Conservation (phyloP, 2,888 invertebrate species). For the Perizoma flavofasciatum region DNA sequence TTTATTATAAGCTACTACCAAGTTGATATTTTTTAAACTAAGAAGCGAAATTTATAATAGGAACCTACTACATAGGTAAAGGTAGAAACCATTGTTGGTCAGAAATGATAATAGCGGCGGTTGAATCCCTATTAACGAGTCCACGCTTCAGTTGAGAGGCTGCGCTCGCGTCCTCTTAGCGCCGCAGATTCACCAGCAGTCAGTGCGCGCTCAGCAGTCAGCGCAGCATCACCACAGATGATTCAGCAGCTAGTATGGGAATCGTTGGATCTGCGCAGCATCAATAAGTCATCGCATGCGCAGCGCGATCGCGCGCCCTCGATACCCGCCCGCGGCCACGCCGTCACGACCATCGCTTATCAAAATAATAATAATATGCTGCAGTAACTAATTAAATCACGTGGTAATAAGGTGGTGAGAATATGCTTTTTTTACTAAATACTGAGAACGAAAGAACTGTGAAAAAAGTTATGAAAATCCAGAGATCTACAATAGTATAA, state of each 20-base stretch:
- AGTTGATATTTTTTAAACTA: no score
- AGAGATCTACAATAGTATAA: no score
- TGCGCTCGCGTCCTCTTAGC: not conserved
- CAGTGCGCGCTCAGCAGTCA: not conserved
- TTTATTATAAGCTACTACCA: no score
- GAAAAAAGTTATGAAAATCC: no score
- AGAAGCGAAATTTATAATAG: no score
- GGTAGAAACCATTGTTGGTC: no score
- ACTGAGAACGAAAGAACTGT: no score
- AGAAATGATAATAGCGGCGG: not conserved
- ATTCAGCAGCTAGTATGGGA: not conserved
- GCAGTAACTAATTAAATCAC: slow-evolving; percentile 25
- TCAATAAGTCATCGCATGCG: slow-evolving; percentile 33
- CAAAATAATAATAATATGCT: slow-evolving; percentile 21
- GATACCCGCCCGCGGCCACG: slow-evolving; percentile 31
- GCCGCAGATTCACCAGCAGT: slow-evolving; percentile 3
- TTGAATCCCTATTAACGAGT: not conserved
- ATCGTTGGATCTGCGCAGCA: not conserved
- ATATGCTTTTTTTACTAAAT: no score
- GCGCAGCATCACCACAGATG: not conserved
- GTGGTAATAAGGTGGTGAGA: no score
- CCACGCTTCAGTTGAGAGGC: not conserved
- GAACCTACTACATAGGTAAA: no score
- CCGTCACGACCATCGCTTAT: slow-evolving; percentile 20
- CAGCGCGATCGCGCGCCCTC: slow-evolving; percentile 31